Conservation (phyloP, 2,113 vertebrate genomes). For the Buteo buteo region DNA sequence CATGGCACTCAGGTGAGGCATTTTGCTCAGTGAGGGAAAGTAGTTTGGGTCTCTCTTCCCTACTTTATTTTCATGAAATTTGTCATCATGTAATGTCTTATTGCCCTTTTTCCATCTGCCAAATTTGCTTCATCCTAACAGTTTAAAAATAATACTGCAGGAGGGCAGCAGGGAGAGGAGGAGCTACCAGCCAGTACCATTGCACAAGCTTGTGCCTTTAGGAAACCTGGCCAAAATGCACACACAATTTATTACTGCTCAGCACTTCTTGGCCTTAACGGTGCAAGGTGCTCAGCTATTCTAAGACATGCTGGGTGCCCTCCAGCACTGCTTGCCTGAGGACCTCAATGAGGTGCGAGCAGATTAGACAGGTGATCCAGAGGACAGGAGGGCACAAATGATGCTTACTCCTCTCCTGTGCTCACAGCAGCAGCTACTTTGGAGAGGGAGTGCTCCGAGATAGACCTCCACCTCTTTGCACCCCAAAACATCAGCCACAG, state of each 20-base stretch:
- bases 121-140: neutral
- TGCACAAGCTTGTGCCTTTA: neutral
- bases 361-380: neutral
- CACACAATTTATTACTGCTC: neutral
- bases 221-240: neutral
- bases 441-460: neutral
- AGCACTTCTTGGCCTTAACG: neutral
- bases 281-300: neutral
- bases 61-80: neutral
- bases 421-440: neutral
- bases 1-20: neutral
- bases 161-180: neutral
- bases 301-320: neutral
- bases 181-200: neutral
- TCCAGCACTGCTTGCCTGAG: neutral
- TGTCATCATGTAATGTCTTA: neutral
- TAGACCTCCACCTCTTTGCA: neutral
- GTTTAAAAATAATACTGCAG: neutral
- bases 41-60: neutral
- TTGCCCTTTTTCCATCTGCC: neutral
- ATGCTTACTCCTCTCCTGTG: neutral
- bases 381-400: neutral
- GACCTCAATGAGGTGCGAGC: neutral
- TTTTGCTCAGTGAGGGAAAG: neutral
- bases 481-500: neutral